These are phyloP conservation scores for Tipula unca DNA, from an alignment of 2,888 invertebrate species.

Conservation along the genomic window DNA sequence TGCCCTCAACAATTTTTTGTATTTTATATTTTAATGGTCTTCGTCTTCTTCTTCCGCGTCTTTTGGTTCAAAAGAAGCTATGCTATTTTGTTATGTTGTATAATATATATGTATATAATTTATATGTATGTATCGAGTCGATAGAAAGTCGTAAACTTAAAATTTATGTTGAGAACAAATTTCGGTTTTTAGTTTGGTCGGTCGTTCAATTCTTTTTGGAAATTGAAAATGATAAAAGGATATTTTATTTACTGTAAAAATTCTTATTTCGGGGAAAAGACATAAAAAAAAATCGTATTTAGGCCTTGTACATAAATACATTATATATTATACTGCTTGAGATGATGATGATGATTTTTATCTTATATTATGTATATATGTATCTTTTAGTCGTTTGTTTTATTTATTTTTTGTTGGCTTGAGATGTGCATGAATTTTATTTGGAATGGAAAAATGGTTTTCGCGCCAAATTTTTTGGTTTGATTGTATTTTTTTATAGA, in stretches of 20 bases:
- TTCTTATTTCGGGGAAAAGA: neutral
- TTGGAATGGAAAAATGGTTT: neutral
- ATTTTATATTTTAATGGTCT: neutral
- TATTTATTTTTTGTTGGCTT: neutral
- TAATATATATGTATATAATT: neutral
- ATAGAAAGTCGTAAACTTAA: neutral
- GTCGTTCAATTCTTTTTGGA: neutral
- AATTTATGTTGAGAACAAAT: neutral
- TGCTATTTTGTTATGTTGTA: neutral
- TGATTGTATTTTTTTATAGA: neutral
- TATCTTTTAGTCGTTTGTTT: neutral
- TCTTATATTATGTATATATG: neutral
- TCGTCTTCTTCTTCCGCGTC: neutral
- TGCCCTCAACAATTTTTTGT: neutral
- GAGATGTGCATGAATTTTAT: neutral
- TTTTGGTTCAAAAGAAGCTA: neutral
- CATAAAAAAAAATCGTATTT: neutral
- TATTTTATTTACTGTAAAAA: slow-evolving; percentile 2
- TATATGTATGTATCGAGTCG: neutral
- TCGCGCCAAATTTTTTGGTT: neutral
- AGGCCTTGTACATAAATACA: neutral
- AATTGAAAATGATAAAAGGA: slow-evolving; percentile 8
- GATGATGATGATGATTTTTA: neutral
- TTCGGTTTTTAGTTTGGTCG: neutral
- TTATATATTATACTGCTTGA: neutral